Evolutionary conservation across 1,140 invertebrate genomes (phyloP).

Genomic region (Tyrophagus putrescentiae): DNA sequence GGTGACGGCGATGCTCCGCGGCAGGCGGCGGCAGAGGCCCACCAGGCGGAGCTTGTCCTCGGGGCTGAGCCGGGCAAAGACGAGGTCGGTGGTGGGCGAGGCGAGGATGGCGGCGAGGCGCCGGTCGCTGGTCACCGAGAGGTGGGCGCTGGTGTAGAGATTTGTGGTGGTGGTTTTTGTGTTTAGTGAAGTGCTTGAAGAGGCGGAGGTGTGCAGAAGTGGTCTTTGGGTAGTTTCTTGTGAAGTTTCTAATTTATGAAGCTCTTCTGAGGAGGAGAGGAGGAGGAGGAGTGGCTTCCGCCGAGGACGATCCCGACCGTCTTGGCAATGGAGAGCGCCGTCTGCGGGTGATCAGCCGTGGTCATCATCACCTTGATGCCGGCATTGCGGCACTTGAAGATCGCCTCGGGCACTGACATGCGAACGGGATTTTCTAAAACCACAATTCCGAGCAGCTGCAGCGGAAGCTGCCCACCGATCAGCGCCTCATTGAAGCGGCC

Average conservation of each 20-base stretch:
- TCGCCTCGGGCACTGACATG: constrained; percentile 83
- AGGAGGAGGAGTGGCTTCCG: too few relatives aligned
- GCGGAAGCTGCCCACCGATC: too few relatives aligned
- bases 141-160: too few relatives aligned
- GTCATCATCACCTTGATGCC: constrained; percentile 58
- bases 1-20: constrained; percentile 60
- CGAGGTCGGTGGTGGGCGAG: constrained; percentile 54
- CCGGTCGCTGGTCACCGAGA: constrained; percentile 38
- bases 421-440: constrained; percentile 98
- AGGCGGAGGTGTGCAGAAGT: too few relatives aligned
- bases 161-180: too few relatives aligned
- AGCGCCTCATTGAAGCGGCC: too few relatives aligned
- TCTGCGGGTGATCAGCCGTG: constrained; percentile 89
- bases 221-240: too few relatives aligned
- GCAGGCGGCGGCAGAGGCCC: constrained; percentile 56
- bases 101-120: constrained; percentile 43
- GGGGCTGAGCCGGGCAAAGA: constrained; percentile 61
- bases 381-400: constrained; percentile 94
- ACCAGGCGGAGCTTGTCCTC: constrained; percentile 69
- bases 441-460: constrained; percentile 94
- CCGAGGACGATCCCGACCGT: constrained; percentile 97
- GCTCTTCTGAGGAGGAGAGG: too few relatives aligned
- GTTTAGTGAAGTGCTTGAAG: too few relatives aligned
- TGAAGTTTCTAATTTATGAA: too few relatives aligned
- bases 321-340: constrained; percentile 98